Conservation (phyloP, 2,797 vertebrate species). For the Cryptoblepharus egeriae region DNA sequence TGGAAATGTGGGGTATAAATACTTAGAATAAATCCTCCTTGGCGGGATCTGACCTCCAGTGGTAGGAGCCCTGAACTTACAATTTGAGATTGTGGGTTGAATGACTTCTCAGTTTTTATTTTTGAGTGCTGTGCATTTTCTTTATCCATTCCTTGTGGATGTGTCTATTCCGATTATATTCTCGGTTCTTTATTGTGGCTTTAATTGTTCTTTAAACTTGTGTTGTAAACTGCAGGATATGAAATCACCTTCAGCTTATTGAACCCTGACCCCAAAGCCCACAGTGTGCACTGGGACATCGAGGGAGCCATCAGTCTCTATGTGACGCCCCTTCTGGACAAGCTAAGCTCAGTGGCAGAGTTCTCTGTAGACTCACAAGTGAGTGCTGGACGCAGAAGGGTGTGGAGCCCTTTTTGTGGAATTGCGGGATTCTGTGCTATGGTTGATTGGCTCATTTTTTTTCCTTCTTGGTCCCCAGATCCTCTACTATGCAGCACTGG, state of each 20-base stretch:
- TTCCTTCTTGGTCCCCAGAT: constrained; percentile 76
- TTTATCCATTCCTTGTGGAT: no score
- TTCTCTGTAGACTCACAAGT: constrained; percentile 98
- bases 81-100: no score
- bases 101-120: no score
- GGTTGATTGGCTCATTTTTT: rapidly evolving
- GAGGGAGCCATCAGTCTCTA: constrained; percentile 85
- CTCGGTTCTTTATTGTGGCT: no score
- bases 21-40: no score
- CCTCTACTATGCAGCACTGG: constrained; percentile 90
- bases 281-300: constrained; percentile 91
- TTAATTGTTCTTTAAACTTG: no score
- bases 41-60: no score
- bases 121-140: no score
- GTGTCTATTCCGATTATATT: no score
- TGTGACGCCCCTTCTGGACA: constrained; percentile 89
- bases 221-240: constrained; percentile 79
- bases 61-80: no score
- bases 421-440: rapidly evolving
- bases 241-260: constrained; percentile 97
- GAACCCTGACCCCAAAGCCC: constrained; percentile 94
- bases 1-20: no score
- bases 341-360: constrained; percentile 87
- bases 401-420: background rate
- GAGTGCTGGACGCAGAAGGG: background rate